Evolutionary conservation across 2,113 vertebrate genomes (phyloP).

Genomic region (Eudorcas thomsonii): DNA sequence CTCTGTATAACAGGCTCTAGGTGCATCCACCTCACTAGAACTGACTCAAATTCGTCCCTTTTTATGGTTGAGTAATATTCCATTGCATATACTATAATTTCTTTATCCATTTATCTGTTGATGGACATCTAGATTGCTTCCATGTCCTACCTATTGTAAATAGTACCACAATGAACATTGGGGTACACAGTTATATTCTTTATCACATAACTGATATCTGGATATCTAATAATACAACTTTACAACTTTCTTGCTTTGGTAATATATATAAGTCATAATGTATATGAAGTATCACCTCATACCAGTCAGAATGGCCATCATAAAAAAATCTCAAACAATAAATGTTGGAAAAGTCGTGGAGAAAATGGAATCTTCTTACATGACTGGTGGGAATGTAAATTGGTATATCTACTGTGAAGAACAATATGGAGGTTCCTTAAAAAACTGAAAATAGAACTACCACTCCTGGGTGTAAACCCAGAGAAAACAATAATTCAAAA

Average conservation of each 20-base stretch:
- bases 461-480: background rate
- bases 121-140: background rate
- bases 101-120: background rate
- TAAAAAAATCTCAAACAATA: background rate
- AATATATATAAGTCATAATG: background rate
- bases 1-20: background rate
- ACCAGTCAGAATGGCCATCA: background rate
- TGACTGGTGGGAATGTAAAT: background rate
- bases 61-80: background rate
- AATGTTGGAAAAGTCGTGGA: background rate
- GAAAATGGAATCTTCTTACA: background rate
- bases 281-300: background rate
- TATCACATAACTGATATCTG: background rate
- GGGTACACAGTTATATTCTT: background rate
- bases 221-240: background rate
- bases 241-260: background rate
- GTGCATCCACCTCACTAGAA: background rate
- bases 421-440: background rate
- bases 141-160: background rate
- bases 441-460: background rate
- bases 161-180: background rate
- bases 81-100: background rate
- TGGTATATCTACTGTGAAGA: background rate
- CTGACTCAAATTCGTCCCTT: background rate
- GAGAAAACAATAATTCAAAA: background rate